Evolutionary conservation across 1,140 invertebrate species (phyloP), one percentile per base, ranked within the genome.

Genomic region (Plodia interpunctella): DNA sequence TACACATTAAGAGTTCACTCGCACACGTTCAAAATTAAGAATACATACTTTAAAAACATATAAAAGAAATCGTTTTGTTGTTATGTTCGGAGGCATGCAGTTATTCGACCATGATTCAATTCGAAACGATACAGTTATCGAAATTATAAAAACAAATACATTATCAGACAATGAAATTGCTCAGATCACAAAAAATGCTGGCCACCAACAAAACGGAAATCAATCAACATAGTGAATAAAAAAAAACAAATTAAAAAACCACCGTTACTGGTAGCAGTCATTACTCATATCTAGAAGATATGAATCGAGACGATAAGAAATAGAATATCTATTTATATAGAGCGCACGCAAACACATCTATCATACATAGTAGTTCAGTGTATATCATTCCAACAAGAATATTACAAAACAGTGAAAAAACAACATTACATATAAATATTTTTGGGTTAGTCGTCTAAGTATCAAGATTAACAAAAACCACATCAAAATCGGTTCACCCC

Each of bases 151-250:
- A 44, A 44, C 38, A 44, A 44, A 44, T 15, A 44, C 15, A n/a
- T n/a, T 3, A 44, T 2, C 38, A 0, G 3, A 44, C 38, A 44
- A 44, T 44, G 13, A 44, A 44, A 44, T 44, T 44, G 38, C 38
- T 44, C 38, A 10, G 10, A 10, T 38, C 35, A 13, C 13, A 44
- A 44, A 44, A 44, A 44, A n/a, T 2, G 2, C 5, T 44, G 38
- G 38, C 38, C 38, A 44, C 38, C 38, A 44, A 44, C 38, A 44
- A 44, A 44, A 44, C 13, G 38, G 38, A 44, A 44, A 44, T 44
- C 38, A 44, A 44, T 44, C 38, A 44, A 44, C 32, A 35, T 35
- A 15, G 38, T 6, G 13, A 5, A 44, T 8, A 38, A 44, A 44
- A 32, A 44, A 44, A 44, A 44, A 44, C 38, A 44, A 44, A 44